Base-by-base conservation (phyloP, 2,113 vertebrate species). In the Odontesthes bonariensis region DNA sequence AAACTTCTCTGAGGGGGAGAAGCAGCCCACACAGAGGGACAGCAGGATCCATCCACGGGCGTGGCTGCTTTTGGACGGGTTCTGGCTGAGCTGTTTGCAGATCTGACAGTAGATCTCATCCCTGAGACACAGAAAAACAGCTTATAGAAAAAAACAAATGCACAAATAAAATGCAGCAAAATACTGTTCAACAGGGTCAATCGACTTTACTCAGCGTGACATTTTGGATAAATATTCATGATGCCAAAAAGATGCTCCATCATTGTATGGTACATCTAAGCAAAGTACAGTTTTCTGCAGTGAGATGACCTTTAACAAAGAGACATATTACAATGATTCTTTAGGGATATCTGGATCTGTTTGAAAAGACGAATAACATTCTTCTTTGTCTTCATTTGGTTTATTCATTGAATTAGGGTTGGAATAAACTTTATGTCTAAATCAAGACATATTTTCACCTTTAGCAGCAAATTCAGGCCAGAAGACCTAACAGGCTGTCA, bases 61-160 rank as follows among this genome's bases (percentile, higher is more conserved):
- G 0, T 99, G 97, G 88, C 98, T 99, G 94, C 97, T 99, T 87
- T 98, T 99, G 42, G 97, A 99, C 0, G 97, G 96, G 54, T 99
- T 99, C 92, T 99, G 98, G 13, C 92, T 96, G 73, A 99, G 95
- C 90, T 99, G 98, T 73, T 99, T 99, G 92, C 96, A 97, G 90
- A 99, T 98, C 93, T 99, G 97, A 92, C 98, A 99, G 87, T 99
- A 99, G 86, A 99, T 98, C 93, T 99, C 98, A 78, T 99, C 98
- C 91, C 98, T 90, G 82, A 47, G 5, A 54, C 8, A 61, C 23
- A 63, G 54, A 72, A n/a, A 49, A 60, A 17, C 23, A n/a, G 73
- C 66, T 23, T 61, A 55, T 11, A 33, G 12, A 66, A 71, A 55
- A 35, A 38, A 59, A 27, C 27, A 27, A 27, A 27, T 27, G 3